Conservation (phyloP, 2,888 invertebrate genomes). For the Polyommatus iphigenia region DNA sequence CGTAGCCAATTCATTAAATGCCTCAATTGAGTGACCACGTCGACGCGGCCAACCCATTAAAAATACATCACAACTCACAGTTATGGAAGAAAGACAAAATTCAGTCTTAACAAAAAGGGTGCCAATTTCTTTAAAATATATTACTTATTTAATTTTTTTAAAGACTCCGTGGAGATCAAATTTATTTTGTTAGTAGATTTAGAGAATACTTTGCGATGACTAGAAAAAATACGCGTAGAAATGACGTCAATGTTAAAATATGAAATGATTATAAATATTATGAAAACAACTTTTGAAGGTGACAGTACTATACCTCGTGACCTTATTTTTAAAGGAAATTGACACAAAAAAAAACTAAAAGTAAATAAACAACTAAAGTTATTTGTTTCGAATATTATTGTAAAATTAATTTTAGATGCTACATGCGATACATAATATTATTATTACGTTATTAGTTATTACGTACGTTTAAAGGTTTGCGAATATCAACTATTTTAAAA, state of each 20-base stretch:
- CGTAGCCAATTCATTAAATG: not conserved
- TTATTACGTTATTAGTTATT: not conserved
- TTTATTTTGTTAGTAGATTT: not conserved
- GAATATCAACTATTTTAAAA: slow-evolving; percentile 9
- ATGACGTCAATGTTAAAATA: not conserved
- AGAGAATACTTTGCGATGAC: not conserved
- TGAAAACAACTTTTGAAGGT: not conserved
- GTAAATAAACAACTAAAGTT: slow-evolving; percentile 7
- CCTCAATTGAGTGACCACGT: not conserved
- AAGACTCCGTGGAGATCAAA: not conserved
- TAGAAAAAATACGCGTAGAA: not conserved
- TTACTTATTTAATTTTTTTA: not conserved
- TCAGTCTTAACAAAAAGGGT: slow-evolving; percentile 35
- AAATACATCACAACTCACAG: slow-evolving; percentile 30
- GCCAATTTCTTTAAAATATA: slow-evolving; percentile 6
- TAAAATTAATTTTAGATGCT: not conserved
- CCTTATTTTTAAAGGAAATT: not conserved
- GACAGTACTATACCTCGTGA: not conserved
- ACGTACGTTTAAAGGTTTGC: not conserved
- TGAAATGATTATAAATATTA: not conserved
- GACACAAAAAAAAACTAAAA: not conserved
- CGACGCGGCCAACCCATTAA: not conserved
- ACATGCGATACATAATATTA: not conserved
- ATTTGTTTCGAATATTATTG: not conserved
- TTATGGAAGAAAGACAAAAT: slow-evolving; percentile 32